Conservation (phyloP, 2,888 invertebrate species). For the Lepetodrilus schrolli region DNA sequence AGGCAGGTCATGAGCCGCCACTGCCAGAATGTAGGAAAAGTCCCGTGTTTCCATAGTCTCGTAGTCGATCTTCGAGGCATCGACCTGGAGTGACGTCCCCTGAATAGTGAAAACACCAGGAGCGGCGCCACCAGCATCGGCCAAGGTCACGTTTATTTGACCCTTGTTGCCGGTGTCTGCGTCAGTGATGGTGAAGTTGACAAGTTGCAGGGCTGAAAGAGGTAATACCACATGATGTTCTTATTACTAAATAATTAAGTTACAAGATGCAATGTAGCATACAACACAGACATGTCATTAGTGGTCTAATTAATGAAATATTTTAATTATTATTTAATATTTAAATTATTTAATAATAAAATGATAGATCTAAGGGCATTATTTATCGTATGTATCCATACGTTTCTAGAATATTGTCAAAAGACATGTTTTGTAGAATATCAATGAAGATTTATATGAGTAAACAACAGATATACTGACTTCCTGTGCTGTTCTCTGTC, state of each 20-base stretch:
- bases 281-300: no score
- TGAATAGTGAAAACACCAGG: not conserved
- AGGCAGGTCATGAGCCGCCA: not conserved
- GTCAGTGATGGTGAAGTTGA: not conserved
- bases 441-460: not conserved
- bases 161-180: conserved; percentile 5
- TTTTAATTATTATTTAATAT: no score
- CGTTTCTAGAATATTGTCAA: no score
- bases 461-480: not conserved
- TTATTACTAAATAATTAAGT: no score
- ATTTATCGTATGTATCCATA: no score
- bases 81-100: not conserved
- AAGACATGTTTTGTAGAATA: not conserved
- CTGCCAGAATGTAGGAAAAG: not conserved
- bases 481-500: not conserved
- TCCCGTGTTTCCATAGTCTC: not conserved
- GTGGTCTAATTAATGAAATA: no score
- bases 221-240: no score
- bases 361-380: no score
- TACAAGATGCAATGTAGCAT: no score
- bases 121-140: not conserved
- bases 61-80: not conserved
- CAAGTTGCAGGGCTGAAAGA: not conserved
- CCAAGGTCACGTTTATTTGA: not conserved
- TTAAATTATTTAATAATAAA: no score